These are phyloP conservation scores for Clarias fuscus DNA, from an alignment of 2,797 vertebrate genomes.

Conservation along the genomic window DNA sequence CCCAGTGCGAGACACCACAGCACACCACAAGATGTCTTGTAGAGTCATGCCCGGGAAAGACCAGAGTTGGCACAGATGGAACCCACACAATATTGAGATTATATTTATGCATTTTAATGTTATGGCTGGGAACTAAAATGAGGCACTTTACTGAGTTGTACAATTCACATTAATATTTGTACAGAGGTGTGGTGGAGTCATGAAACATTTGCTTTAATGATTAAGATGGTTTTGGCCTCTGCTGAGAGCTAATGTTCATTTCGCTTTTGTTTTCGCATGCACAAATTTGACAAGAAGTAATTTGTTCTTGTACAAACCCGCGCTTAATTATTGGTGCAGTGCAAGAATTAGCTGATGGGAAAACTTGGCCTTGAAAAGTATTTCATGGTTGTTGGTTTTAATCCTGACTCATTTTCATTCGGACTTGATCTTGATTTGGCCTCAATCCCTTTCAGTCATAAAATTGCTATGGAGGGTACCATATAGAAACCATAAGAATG, in stretches of 20 bases:
- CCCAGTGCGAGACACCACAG: too few species aligned
- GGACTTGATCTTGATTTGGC: background rate
- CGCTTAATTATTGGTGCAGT: background rate
- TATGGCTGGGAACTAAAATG: background rate
- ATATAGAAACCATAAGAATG: background rate
- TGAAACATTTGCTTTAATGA: background rate
- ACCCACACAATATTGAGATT: too few species aligned
- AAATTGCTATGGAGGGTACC: background rate
- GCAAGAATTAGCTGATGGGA: background rate
- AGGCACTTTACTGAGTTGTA: background rate
- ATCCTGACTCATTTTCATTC: background rate
- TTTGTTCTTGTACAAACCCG: background rate
- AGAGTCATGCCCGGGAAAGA: too few species aligned
- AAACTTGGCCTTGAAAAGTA: background rate
- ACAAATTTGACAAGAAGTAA: background rate
- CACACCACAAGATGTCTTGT: too few species aligned
- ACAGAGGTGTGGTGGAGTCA: background rate
- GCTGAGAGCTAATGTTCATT: background rate
- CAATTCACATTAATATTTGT: background rate
- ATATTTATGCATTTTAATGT: too few species aligned
- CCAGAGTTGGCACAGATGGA: too few species aligned
- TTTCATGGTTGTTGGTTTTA: slow-evolving; percentile 8
- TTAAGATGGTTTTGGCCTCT: background rate
- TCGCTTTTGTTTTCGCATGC: background rate
- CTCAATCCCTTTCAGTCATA: background rate